A percentile compares a stretch with the other conserved stretches of the same genome.
phyloP scores from a whole-genome alignment of 2,113 vertebrate genomes.

The Cygnus atratus region DNA sequence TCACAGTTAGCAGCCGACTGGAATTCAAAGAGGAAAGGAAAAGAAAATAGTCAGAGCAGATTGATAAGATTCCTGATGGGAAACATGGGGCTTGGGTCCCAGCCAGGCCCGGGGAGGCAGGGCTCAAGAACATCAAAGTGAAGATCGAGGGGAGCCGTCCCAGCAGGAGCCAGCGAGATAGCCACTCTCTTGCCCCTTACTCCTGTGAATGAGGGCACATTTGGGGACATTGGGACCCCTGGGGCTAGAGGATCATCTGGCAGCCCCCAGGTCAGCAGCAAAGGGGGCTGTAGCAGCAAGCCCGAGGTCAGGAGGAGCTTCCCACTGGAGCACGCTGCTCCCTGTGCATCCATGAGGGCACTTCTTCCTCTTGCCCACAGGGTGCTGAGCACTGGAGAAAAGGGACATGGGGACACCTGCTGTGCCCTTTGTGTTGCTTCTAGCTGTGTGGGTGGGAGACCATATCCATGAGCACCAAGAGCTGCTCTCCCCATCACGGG shows the following conservation, averaged over 20 bases:
- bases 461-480: neutral
- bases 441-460: neutral
- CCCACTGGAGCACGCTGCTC: accelerated
- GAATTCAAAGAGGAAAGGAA: constrained; percentile 42
- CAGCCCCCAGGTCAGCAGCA: neutral
- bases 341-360: neutral
- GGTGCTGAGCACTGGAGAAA: neutral
- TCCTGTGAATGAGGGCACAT: constrained; percentile 20
- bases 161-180: constrained; percentile 20
- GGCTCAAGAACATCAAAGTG: neutral
- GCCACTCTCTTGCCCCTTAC: neutral
- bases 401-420: accelerated
- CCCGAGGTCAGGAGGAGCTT: neutral
- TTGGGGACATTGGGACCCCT: neutral
- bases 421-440: neutral
- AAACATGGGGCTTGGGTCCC: neutral
- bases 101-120: neutral
- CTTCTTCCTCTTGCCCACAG: neutral
- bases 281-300: neutral
- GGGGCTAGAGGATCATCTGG: neutral
- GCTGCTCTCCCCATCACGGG: accelerated
- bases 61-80: constrained; percentile 31
- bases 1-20: constrained; percentile 15
- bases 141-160: neutral
- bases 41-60: constrained; percentile 45